phyloP scores from a whole-genome alignment of 2,888 invertebrate species.

The Herminia tarsipennalis region DNA sequence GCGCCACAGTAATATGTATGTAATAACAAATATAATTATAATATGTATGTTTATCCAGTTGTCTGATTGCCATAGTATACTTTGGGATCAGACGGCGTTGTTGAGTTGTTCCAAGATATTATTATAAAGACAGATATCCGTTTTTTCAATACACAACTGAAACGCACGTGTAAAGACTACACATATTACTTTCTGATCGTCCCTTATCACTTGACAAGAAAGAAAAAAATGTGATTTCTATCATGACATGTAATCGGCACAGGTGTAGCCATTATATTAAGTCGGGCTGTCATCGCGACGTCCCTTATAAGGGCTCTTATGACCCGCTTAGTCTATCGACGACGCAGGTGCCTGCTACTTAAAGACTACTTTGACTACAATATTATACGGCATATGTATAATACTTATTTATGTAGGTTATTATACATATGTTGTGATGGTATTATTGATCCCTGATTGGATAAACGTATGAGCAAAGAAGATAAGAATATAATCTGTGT shows the following conservation, averaged over 20 bases:
- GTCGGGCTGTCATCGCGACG: constrained; percentile 56
- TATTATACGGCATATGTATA: constrained; percentile 38
- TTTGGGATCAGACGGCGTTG: no score
- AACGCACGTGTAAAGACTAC: not conserved
- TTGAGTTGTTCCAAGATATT: no score
- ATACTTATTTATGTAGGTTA: no score
- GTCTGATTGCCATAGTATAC: no score
- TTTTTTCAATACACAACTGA: not conserved
- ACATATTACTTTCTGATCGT: constrained; percentile 1
- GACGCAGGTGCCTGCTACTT: constrained; percentile 58
- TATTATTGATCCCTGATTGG: no score
- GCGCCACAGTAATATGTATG: no score
- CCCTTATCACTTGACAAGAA: constrained; percentile 23
- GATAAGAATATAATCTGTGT: no score
- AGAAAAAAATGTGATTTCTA: constrained; percentile 29
- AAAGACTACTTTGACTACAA: constrained; percentile 45
- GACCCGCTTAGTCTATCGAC: constrained; percentile 48
- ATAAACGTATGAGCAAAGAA: no score
- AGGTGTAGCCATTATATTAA: constrained; percentile 47
- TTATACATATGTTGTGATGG: no score
- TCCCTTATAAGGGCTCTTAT: constrained; percentile 58
- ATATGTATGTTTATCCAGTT: no score
- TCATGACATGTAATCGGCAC: constrained; percentile 39
- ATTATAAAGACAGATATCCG: no score
- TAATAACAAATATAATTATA: no score